Evolutionary conservation across 2,888 invertebrate genomes (phyloP).

Genomic region (Punctoribates punctum): DNA sequence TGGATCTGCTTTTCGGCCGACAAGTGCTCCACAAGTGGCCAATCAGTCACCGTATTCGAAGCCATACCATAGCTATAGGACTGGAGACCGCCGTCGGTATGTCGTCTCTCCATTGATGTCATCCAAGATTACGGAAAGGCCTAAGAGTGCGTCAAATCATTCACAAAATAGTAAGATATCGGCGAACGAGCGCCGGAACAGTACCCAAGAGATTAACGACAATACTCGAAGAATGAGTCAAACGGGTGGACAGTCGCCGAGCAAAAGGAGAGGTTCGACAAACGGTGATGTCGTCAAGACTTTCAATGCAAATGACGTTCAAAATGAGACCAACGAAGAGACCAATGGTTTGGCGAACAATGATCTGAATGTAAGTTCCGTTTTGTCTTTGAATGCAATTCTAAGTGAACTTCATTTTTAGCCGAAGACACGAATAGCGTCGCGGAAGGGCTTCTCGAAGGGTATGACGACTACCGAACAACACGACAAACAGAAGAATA

Average conservation of each 20-base stretch:
- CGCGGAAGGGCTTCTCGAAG: not conserved
- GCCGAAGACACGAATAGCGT: not conserved
- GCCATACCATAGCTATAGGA: constrained; percentile 16
- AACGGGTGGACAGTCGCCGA: not conserved
- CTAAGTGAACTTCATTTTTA: not conserved
- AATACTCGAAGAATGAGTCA: not conserved
- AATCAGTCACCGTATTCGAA: not conserved
- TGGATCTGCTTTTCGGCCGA: not conserved
- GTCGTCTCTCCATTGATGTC: not conserved
- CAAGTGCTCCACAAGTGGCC: not conserved
- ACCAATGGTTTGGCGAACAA: not conserved
- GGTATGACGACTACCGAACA: constrained; percentile 8
- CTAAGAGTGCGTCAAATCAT: not conserved
- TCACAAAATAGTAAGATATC: not conserved
- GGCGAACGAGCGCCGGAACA: not conserved
- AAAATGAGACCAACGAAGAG: not conserved
- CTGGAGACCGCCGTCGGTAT: not conserved
- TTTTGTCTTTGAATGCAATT: not conserved
- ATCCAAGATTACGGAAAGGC: not conserved
- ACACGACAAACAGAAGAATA: constrained; percentile 1
- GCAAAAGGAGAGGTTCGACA: not conserved
- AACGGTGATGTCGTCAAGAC: not conserved
- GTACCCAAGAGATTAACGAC: not conserved
- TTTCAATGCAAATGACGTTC: not conserved
- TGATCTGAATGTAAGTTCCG: not conserved